Evolutionary conservation across 2,113 vertebrate species (phyloP), one percentile per base, ranked within the genome.

Genomic region (Siphamia tubifer): DNA sequence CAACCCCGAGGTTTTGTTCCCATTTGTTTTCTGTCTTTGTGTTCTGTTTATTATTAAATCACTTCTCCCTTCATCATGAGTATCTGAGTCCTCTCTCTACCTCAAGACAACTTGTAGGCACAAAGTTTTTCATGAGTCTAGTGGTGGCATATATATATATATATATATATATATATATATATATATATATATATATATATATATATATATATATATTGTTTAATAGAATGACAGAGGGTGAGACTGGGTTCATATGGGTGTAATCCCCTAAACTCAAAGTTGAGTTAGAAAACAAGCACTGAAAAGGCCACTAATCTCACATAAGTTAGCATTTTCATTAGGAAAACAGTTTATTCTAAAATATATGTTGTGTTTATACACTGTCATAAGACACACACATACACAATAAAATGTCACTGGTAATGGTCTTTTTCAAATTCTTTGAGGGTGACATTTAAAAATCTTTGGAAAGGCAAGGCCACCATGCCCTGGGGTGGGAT

Each of bases 401-500:
- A 52, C 60, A 70, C 21, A 64, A 44, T 66, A 35, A 87, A 90
- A 90, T 89, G 87, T 89, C 89, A 90, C 83, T 76, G 65, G 51
- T 83, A 82, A 87, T 81, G 63, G 47, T 83, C 54, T 83, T 84
- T 83, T 82, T 73, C 74, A 80, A 83, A 74, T 80, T 80, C 48
- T 83, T 66, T 74, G 44, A 53, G 62, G 71, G 65, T 87, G 89
- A 89, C 89, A 90, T 90, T 90, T 90, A 74, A 66, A 82, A 82
- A 75, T 87, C 82, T 86, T 85, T 74, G 71, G 40, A 73, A 66
- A 71, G 16, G 72, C 53, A 16, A 64, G 58, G 49, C 81, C 32
- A 68, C 36, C 38, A 55, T 11, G 68, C 83, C 76, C 65, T 31
- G 31, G 80, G 85, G 79, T 52, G 65, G 17, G 6, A 2, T 34